These are phyloP conservation scores for Sakesphorus luctuosus DNA, from an alignment of 2,113 vertebrate species.

Conservation along the genomic window DNA sequence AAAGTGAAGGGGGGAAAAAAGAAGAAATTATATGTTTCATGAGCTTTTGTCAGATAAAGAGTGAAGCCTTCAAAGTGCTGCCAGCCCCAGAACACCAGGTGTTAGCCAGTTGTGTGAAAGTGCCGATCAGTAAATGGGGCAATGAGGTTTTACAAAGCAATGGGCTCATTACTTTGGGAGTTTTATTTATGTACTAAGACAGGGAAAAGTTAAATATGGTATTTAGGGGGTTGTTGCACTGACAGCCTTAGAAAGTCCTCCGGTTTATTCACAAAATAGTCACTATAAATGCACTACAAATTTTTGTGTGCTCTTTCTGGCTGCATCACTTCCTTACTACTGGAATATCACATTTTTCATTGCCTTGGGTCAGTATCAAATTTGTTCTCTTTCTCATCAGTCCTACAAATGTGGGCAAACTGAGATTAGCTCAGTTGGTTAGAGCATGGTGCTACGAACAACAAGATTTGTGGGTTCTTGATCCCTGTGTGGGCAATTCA, in stretches of 20 bases:
- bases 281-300: not conserved
- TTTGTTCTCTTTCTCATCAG: slow-evolving; percentile 19
- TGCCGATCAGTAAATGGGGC: not conserved
- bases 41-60: not conserved
- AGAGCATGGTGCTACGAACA: not conserved
- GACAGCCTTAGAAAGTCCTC: not conserved
- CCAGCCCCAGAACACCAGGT: not conserved
- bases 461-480: not conserved
- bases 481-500: not conserved
- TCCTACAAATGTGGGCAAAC: not conserved
- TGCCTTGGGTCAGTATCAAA: not conserved
- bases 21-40: too few species aligned
- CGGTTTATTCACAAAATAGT: not conserved
- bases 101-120: not conserved
- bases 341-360: not conserved
- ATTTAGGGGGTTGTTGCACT: not conserved
- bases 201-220: not conserved
- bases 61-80: not conserved
- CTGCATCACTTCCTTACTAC: not conserved
- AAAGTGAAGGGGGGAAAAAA: not conserved
- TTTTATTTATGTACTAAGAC: not conserved
- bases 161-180: not conserved
- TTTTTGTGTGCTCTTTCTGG: not conserved
- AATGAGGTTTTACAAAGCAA: not conserved
- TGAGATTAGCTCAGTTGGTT: not conserved